Base-by-base conservation (phyloP, 2,888 invertebrate species). In the Epistrophe eligans region DNA sequence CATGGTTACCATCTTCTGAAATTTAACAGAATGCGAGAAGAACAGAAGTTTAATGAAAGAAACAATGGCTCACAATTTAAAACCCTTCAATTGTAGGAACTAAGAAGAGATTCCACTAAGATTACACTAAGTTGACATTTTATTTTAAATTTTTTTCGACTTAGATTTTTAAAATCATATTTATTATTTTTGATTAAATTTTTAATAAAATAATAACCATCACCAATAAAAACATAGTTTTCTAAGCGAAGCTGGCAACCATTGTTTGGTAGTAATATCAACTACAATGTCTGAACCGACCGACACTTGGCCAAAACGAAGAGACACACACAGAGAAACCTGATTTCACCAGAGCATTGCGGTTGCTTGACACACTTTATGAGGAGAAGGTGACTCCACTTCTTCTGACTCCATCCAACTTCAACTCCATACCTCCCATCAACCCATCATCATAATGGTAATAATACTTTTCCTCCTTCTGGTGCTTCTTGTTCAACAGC, bases 341-440 rank as follows among this genome's bases (percentile, higher is more conserved):
- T 83, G 87, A 87, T 87, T 87, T 87, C 87, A 83, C 87, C 87
- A 79, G 79, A 79, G 82, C 82, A 83, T 87, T 87, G 87, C 87
- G 87, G 87, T 87, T 83, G 87, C 83, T 83, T 87, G 87, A 87
- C 87, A 87, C 83, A 87, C 87, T 83, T 87, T 87, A 83, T 79
- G 83, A 72, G 76, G 76, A 87, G 87, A 87, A 87, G 83, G 87
- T 87, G 76, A 82, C 87, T 87, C 83, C 55, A 83, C 79, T 67
- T 58, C 60, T 32, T 40, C 79, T 71, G 35, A 35, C 40, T n/a
- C 57, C 58, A 2, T 13, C 35, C 58, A 17, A 45, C n/a, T n/a
- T 28, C 9, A 32, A 48, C 71, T 57, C 57, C 45, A 45, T 32
- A 17, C 10, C 19, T 17, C 19, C 62, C 28, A 15, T 24, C 15